Evolutionary conservation across 2,888 invertebrate genomes (phyloP), one percentile per base, ranked within the genome.

Genomic region (Perizoma affinitatum): DNA sequence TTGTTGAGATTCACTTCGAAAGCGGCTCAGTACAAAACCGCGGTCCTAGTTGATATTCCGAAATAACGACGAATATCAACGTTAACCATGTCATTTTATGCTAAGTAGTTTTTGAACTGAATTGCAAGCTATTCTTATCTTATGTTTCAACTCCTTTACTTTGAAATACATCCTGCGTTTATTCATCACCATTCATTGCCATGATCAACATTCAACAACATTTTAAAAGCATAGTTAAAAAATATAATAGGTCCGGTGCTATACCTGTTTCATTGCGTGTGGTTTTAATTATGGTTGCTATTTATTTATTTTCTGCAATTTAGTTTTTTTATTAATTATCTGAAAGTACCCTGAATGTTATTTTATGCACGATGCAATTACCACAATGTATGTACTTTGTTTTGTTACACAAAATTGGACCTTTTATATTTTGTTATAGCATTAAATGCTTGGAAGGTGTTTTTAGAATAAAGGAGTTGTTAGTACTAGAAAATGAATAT

Each of bases 381-480:
- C 6, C 44, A 44, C 44, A 6, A 44, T 42, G 10, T 44, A 44
- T 44, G 7, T 4, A 38, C 22, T 22, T 44, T 42, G 42, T n/a
- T 42, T 5, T 42, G 42, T n/a, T 38, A 42, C 9, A n/a, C 42
- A 11, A 44, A 54, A 54, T 54, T 54, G 53, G 53, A 40, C 45
- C 6, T 47, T 54, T 41, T 54, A 54, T 54, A 41, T 54, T 54
- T 53, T 44, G 4, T 6, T 1, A 8, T 9, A 9, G 5, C 40
- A 6, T 40, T n/a, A 35, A 8, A 35, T 35, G 8, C 38, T 8
- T 33, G 47, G 9, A n/a, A n/a, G 42, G 40, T 6, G 54, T 47
- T 5, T 6, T 54, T 61, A 46, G 46, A 54, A 50, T 57, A 50
- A 11, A 54, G 53, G 61, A 57, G 49, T 57, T 61, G 53, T 42